phyloP scores from a whole-genome alignment of 2,888 invertebrate genomes.

The Caenorhabditis sp. region DNA sequence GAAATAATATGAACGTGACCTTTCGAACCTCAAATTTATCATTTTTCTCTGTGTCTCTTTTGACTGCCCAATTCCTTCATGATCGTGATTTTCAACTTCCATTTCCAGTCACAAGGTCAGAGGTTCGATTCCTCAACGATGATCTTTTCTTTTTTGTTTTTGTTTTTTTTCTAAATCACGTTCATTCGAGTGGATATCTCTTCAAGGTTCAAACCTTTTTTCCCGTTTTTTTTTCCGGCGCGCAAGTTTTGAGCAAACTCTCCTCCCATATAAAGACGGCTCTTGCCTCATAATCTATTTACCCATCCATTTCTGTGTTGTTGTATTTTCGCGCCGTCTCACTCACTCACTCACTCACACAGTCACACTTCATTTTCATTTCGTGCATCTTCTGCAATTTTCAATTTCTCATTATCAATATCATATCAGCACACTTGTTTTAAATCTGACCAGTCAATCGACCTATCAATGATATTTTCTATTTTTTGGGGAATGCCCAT shows the following conservation, averaged over 20 bases:
- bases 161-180: neutral
- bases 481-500: neutral
- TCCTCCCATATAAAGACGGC: neutral
- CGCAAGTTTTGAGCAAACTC: neutral
- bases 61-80: no score
- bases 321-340: no score
- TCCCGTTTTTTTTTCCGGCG: neutral
- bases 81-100: no score
- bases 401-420: neutral
- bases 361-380: neutral
- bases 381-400: neutral
- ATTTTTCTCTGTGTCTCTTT: no score
- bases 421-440: no score
- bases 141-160: neutral
- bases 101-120: no score
- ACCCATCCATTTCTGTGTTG: neutral
- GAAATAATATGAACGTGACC: no score
- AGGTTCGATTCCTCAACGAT: no score
- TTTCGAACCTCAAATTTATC: no score
- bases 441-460: slow-evolving; percentile 16
- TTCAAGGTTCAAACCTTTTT: neutral
- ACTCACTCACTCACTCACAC: neutral
- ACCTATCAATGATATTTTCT: slow-evolving; percentile 42
- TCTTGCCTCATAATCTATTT: neutral
- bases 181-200: neutral